Evolutionary conservation across 2,888 invertebrate genomes (phyloP).

Genomic region (Chrysina gloriosa): DNA sequence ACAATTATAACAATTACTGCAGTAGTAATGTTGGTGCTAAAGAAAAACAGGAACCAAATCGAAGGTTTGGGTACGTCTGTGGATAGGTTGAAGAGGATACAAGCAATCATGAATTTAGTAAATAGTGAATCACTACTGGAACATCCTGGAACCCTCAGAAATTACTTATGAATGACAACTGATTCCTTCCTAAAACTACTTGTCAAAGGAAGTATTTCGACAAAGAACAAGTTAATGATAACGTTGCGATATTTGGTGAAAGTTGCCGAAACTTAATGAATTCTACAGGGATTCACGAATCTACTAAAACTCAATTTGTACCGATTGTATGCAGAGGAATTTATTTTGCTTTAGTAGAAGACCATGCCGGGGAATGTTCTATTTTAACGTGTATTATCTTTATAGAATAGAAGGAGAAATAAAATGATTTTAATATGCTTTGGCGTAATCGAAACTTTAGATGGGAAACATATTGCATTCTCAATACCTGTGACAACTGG

Average conservation of each 20-base stretch:
- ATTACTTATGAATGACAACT: constrained; percentile 32
- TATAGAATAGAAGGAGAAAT: too few relatives aligned
- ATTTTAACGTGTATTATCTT: background rate
- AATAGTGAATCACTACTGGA: constrained; percentile 28
- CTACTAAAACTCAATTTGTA: constrained; percentile 29
- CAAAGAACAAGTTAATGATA: constrained; percentile 16
- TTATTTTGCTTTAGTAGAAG: constrained; percentile 10
- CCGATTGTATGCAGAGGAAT: constrained; percentile 20
- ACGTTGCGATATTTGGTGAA: constrained; percentile 17
- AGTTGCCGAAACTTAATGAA: constrained; percentile 35
- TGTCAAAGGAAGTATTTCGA: constrained; percentile 3
- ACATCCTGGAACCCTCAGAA: constrained; percentile 27
- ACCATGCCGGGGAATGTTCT: background rate
- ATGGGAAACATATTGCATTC: too few relatives aligned
- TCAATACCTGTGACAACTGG: too few relatives aligned
- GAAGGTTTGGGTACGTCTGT: constrained; percentile 24
- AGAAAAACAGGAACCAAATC: constrained; percentile 1
- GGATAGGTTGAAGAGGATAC: constrained; percentile 16
- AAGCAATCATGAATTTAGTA: constrained; percentile 30
- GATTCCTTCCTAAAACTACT: constrained; percentile 23
- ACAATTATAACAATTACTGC: too few relatives aligned
- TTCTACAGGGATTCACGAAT: constrained; percentile 34
- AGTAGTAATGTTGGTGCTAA: too few relatives aligned
- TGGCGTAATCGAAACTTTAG: too few relatives aligned
- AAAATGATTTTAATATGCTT: too few relatives aligned